Evolutionary conservation across 2,888 invertebrate species (phyloP).

Genomic region (Scaptomyza flava): DNA sequence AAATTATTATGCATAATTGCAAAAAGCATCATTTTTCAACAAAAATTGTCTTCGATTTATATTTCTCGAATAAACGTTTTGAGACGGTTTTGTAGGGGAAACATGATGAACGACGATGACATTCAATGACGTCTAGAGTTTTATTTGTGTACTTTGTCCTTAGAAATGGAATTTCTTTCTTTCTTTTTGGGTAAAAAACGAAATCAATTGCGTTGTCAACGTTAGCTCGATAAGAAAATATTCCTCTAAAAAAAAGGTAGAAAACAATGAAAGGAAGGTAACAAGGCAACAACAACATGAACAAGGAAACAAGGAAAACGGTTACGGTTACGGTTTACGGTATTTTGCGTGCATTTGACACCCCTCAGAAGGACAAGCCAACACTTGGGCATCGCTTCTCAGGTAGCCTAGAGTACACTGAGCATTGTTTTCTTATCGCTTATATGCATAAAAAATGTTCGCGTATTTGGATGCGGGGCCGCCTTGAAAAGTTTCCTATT

Average conservation of each 20-base stretch:
- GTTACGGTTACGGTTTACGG: constrained; percentile 58
- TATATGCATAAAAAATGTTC: constrained; percentile 65
- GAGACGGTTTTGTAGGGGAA: constrained; percentile 50
- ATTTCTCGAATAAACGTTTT: constrained; percentile 50
- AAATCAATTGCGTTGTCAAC: constrained; percentile 76
- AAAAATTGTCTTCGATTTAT: not conserved
- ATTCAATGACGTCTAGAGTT: constrained; percentile 59
- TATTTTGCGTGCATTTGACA: constrained; percentile 74
- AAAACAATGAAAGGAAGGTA: constrained; percentile 62
- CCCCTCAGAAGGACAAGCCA: constrained; percentile 51
- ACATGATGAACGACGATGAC: constrained; percentile 75
- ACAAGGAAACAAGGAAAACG: constrained; percentile 24
- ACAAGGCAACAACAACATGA: constrained; percentile 25
- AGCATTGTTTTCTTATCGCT: constrained; percentile 26
- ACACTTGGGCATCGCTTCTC: constrained; percentile 46
- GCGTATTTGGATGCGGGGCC: constrained; percentile 27
- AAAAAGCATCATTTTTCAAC: constrained; percentile 43
- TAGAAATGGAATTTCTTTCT: constrained; percentile 18
- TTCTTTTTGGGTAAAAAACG: constrained; percentile 69
- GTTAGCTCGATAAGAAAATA: constrained; percentile 57
- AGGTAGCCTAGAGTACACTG: constrained; percentile 48
- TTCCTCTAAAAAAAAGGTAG: constrained; percentile 48
- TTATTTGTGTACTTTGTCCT: constrained; percentile 74
- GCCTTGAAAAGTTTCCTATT: constrained; percentile 35
- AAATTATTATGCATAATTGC: constrained; percentile 46